Base-by-base conservation (phyloP, 2,888 invertebrate species). In the Oxyteleia sp. region DNA sequence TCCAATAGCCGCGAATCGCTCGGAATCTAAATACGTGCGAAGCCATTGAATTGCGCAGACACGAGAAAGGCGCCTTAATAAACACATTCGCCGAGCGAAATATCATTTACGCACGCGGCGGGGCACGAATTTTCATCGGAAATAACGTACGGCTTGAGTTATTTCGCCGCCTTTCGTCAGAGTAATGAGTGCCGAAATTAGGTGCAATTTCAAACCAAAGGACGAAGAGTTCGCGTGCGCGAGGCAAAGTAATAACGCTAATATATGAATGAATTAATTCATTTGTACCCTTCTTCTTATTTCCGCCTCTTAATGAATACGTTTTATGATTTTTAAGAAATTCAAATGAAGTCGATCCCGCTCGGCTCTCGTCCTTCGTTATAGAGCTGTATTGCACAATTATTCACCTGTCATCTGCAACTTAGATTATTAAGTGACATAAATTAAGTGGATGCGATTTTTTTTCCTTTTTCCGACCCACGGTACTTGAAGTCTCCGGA, bases 401-500 rank as follows among this genome's bases (percentile, higher is more conserved):
- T 78, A 53, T 78, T 68, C 61, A 32, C 51, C 68, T 43, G 76
- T 61, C 68, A 49, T 68, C 61, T 66, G 59, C 68, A 76, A 66
- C 75, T 66, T 59, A 51, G 29, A 49, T 76, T 55, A 59, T 59
- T 57, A 49, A 10, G 11, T 29, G 59, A 49, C 49, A 29, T 4
- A 51, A 59, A 51, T 61, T 18, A 61, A 35, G 38, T 49, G 26
- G 26, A 3, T 4, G 26, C 26, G 26, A 26, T 4, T 26, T 79
- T 71, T 79, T 68, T 68, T 71, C 59, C 47, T 75, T 59, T 75
- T 66, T 26, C 32, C 47, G 15, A 23, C 7, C 10, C 10, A 35
- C 13, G 26, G n/a, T 55, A 75, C 66, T 75, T 75, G 11, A 75
- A 57, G 41, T 41, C 41, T 59, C 47, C 15, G 10, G 57, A 59